Conservation (phyloP, 2,888 invertebrate species). For the Sussaba pulchella region DNA sequence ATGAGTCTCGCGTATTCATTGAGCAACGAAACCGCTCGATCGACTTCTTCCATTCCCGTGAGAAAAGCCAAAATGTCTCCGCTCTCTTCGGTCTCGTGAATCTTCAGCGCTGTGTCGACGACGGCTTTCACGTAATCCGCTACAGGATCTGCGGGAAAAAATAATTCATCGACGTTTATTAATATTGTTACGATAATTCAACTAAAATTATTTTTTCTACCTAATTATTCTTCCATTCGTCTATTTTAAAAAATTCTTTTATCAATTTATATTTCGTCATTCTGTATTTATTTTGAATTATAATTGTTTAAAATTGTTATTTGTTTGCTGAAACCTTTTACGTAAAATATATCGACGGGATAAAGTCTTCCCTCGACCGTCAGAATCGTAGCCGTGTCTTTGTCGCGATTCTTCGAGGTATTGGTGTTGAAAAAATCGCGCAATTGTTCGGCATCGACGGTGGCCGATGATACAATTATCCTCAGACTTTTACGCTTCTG, state of each 20-base stretch:
- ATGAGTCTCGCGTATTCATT: slow-evolving; percentile 87
- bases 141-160: slow-evolving; percentile 90
- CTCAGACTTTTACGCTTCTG: slow-evolving; percentile 93
- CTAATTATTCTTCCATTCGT: too few relatives aligned
- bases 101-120: slow-evolving; percentile 95
- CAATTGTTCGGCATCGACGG: slow-evolving; percentile 96
- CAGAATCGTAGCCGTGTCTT: slow-evolving; percentile 92
- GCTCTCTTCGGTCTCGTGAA: slow-evolving; percentile 92
- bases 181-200: background rate
- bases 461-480: slow-evolving; percentile 97
- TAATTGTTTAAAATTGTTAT: too few relatives aligned
- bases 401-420: slow-evolving; percentile 82
- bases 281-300: too few relatives aligned
- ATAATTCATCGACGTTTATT: slow-evolving; percentile 45
- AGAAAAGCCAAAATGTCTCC: slow-evolving; percentile 97
- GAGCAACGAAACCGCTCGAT: slow-evolving; percentile 89
- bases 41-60: slow-evolving; percentile 97
- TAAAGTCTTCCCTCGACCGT: slow-evolving; percentile 95
- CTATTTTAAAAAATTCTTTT: too few relatives aligned
- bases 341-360: slow-evolving; percentile 94
- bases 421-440: slow-evolving; percentile 91
- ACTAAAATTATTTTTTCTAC: too few relatives aligned
- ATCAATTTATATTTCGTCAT: too few relatives aligned
- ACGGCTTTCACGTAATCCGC: slow-evolving; percentile 95
- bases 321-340: too few relatives aligned